Base-by-base conservation (phyloP, 1,140 invertebrate genomes). In the Ips nitidus region DNA sequence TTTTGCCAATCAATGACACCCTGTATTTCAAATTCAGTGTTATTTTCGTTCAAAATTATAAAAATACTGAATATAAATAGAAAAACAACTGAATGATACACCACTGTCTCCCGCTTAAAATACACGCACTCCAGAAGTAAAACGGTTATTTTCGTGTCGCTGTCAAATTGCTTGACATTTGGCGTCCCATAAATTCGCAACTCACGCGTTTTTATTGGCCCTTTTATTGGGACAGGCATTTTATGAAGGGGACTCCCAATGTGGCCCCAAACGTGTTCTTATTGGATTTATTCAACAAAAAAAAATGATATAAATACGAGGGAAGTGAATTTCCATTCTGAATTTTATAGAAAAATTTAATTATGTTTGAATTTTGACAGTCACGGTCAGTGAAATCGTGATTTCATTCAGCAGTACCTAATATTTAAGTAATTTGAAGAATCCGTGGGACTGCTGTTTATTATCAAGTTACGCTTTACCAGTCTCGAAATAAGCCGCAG, bases 121-220 rank as follows among this genome's bases (percentile, higher is more conserved):
- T 37, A 55, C 5, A 38, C 53, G 37, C 53, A 22, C 37, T 8
- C 6, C 53, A 8, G 37, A 38, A 55, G 37, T 22, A 37, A 37
- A 22, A 38, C 37, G 45, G 45, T 2, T 22, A 3, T 3, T 62
- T 47, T 38, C 50, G 22, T 39, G 59, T 22, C 53, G 53, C 63
- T 57, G 63, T 66, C 63, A 66, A 63, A 57, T 58, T 39, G 39
- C 22, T 45, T 56, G 52, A 62, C 67, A 63, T 69, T 63, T 63
- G 7, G 50, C 50, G 40, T 8, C 38, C 39, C 47, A 60, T 61
- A 59, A 68, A 68, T 68, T 42, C 56, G 52, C 66, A 60, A 50
- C 41, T 64, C 60, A 57, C 53, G 59, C 59, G 65, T 70, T 70
- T 70, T 70, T 63, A 70, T 70, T 70, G 61, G 41, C 37, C 41